Conservation (phyloP, 1,140 invertebrate species). For the Atta cephalotes region DNA sequence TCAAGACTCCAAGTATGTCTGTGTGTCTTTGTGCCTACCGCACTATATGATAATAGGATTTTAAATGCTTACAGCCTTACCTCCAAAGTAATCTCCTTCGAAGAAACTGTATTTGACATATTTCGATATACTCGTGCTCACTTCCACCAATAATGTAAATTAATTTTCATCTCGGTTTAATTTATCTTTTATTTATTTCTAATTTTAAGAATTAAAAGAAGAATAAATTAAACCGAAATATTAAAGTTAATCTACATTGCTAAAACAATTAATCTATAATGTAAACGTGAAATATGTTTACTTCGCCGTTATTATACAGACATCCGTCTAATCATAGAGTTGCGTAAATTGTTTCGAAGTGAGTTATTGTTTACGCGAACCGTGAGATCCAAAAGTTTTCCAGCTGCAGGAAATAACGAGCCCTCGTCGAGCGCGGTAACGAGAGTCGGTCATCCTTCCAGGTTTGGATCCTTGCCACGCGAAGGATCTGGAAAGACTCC, state of each 20-base stretch:
- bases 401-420: conserved; percentile 30
- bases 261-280: neutral
- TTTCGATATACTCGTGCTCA: neutral
- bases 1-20: neutral
- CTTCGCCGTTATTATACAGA: neutral
- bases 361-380: neutral
- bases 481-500: conserved; percentile 18
- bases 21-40: neutral
- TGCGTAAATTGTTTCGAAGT: neutral
- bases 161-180: no score
- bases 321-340: neutral
- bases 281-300: neutral
- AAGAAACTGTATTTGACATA: neutral
- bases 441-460: conserved; percentile 34
- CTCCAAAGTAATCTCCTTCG: neutral
- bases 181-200: no score
- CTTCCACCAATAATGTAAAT: no score
- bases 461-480: conserved; percentile 45
- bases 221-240: no score
- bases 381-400: neutral
- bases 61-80: neutral
- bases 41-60: neutral
- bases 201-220: no score
- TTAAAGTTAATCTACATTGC: no score
- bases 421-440: conserved; percentile 24